A percentile compares a stretch with the other conserved stretches of the same genome.
phyloP scores from a whole-genome alignment of 2,888 invertebrate species.

The Hipparchia semele region DNA sequence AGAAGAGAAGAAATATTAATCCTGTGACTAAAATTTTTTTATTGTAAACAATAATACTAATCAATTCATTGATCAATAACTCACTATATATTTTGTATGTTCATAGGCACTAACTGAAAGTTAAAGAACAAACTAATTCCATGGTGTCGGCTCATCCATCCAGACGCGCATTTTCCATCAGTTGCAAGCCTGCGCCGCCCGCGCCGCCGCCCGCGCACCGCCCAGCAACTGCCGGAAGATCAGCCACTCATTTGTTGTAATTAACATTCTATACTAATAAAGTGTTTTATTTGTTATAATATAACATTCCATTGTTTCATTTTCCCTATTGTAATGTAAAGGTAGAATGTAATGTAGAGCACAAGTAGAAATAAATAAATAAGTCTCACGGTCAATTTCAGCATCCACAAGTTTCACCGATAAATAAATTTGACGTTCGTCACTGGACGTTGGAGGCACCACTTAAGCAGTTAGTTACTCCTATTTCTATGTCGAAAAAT shows the following conservation, averaged over 20 bases:
- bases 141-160: constrained; percentile 73
- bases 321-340: background rate
- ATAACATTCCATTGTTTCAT: background rate
- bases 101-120: constrained; percentile 61
- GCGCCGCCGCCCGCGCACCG: constrained; percentile 46
- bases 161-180: constrained; percentile 76
- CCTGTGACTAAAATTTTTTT: too few relatives aligned
- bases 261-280: constrained; percentile 55
- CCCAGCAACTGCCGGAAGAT: constrained; percentile 81
- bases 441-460: too few relatives aligned
- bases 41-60: background rate
- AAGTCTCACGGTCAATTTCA: too few relatives aligned
- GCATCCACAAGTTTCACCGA: too few relatives aligned
- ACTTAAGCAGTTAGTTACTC: too few relatives aligned
- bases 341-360: too few relatives aligned
- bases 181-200: constrained; percentile 59
- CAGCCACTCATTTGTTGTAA: constrained; percentile 57
- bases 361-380: too few relatives aligned
- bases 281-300: constrained; percentile 43
- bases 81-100: constrained; percentile 36
- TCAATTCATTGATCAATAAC: constrained; percentile 40
- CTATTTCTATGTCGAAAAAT: too few relatives aligned
- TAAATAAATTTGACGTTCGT: too few relatives aligned
- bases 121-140: constrained; percentile 57
- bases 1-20: too few relatives aligned